phyloP scores from a whole-genome alignment of 2,113 vertebrate species.

The Martes martes region DNA sequence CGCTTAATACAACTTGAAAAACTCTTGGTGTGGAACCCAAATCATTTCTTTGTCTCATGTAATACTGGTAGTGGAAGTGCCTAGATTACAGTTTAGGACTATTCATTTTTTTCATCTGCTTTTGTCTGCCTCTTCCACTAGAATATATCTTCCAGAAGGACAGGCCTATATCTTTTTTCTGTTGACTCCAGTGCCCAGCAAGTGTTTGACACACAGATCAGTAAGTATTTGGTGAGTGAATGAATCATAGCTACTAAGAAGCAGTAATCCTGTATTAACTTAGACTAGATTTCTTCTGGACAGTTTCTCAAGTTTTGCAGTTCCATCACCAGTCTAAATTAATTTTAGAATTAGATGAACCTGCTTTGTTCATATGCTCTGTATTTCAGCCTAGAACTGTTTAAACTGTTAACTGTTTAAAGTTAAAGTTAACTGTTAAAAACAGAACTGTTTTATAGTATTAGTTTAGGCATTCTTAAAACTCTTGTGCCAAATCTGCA shows the following conservation, averaged over 20 bases:
- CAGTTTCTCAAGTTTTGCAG: neutral
- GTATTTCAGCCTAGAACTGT: neutral
- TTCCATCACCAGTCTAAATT: neutral
- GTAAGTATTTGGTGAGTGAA: neutral
- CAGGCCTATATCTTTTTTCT: neutral
- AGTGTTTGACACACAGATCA: constrained; percentile 2
- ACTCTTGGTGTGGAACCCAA: neutral
- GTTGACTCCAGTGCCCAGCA: neutral
- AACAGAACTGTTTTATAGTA: neutral
- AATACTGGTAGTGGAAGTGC: neutral
- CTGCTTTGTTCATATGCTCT: neutral
- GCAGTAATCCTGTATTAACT: neutral
- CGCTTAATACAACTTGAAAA: neutral
- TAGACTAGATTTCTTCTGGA: neutral
- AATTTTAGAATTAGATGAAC: neutral
- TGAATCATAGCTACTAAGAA: neutral
- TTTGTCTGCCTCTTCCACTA: constrained; percentile 4
- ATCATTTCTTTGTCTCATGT: neutral
- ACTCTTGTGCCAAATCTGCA: neutral
- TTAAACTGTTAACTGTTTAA: too few species aligned
- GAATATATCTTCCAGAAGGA: neutral
- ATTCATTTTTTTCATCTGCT: constrained; percentile 34
- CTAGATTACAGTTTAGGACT: neutral
- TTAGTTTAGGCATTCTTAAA: neutral
- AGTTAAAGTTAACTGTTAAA: too few species aligned